A percentile compares a stretch with the other conserved stretches of the same genome.
These are phyloP conservation scores for Neuroterus valhalla DNA, from an alignment of 1,140 invertebrate genomes.

Conservation along the genomic window DNA sequence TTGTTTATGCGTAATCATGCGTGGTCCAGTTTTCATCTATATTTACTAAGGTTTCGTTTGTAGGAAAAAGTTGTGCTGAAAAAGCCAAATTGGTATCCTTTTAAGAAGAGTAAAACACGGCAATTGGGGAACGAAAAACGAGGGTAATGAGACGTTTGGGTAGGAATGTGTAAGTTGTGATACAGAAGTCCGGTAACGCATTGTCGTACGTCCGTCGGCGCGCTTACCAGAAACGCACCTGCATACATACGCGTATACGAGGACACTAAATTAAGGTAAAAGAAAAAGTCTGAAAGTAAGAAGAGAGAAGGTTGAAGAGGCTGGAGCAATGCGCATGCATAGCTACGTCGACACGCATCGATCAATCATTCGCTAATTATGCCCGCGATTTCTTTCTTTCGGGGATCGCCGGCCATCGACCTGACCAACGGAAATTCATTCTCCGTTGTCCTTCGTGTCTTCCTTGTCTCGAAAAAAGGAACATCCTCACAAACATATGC, in stretches of 20 bases:
- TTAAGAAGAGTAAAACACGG: slow-evolving; percentile 19
- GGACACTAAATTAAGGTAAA: slow-evolving; percentile 63
- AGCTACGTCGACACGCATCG: slow-evolving; percentile 69
- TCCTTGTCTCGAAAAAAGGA: slow-evolving; percentile 1
- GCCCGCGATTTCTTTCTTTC: slow-evolving; percentile 70
- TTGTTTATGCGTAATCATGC: too few relatives aligned
- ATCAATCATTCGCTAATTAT: slow-evolving; percentile 75
- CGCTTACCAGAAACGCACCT: slow-evolving; percentile 38
- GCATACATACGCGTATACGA: slow-evolving; percentile 48
- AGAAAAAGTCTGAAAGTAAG: slow-evolving; percentile 49
- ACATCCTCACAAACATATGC: not conserved
- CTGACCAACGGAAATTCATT: slow-evolving; percentile 34
- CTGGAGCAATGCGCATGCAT: slow-evolving; percentile 63
- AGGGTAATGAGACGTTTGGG: slow-evolving; percentile 44
- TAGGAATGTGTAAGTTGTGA: slow-evolving; percentile 45
- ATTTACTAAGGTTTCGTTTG: not conserved
- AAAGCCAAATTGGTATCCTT: slow-evolving; percentile 9
- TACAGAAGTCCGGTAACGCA: slow-evolving; percentile 39
- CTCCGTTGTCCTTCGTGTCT: not conserved
- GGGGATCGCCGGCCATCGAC: slow-evolving; percentile 56
- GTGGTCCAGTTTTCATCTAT: not conserved
- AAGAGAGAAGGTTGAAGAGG: slow-evolving; percentile 39
- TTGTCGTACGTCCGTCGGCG: slow-evolving; percentile 39
- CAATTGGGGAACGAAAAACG: slow-evolving; percentile 36
- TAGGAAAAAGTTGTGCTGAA: not conserved